Conservation (phyloP, 1,140 invertebrate genomes). For the Pseudomyrmex pallidus region DNA sequence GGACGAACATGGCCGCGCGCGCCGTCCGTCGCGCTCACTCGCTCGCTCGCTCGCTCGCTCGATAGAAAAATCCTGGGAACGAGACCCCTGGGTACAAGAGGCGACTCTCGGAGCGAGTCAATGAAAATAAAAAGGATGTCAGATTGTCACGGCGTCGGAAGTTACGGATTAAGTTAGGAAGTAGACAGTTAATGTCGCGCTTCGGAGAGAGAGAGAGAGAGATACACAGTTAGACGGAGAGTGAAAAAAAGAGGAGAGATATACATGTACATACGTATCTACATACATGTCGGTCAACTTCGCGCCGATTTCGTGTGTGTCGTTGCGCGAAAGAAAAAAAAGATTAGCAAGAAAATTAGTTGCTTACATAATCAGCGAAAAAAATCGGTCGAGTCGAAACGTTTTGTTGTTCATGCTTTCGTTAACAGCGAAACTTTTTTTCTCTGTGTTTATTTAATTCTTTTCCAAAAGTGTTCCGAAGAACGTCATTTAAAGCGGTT, state of each 20-base stretch:
- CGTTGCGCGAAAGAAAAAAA: not conserved
- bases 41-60: slow-evolving; percentile 77
- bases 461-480: too few relatives aligned
- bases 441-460: too few relatives aligned
- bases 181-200: slow-evolving; percentile 84
- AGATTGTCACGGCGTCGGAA: slow-evolving; percentile 86
- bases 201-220: slow-evolving; percentile 70
- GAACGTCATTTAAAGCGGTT: too few relatives aligned
- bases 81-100: slow-evolving; percentile 79
- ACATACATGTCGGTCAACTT: not conserved
- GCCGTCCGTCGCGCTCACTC: slow-evolving; percentile 59
- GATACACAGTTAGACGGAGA: slow-evolving; percentile 63
- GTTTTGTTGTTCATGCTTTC: too few relatives aligned
- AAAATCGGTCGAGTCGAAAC: too few relatives aligned
- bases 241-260: slow-evolving; percentile 7
- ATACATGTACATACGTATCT: not conserved
- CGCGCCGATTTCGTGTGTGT: not conserved
- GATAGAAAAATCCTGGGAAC: slow-evolving; percentile 86
- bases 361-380: too few relatives aligned
- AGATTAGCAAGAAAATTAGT: not conserved
- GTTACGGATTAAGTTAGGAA: slow-evolving; percentile 86
- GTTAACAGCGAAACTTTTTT: too few relatives aligned
- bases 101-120: slow-evolving; percentile 77
- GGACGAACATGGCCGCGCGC: slow-evolving; percentile 72
- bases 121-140: slow-evolving; percentile 86